These are phyloP conservation scores for Brachionus plicatilis DNA, from an alignment of 1,140 invertebrate genomes.

Conservation along the genomic window DNA sequence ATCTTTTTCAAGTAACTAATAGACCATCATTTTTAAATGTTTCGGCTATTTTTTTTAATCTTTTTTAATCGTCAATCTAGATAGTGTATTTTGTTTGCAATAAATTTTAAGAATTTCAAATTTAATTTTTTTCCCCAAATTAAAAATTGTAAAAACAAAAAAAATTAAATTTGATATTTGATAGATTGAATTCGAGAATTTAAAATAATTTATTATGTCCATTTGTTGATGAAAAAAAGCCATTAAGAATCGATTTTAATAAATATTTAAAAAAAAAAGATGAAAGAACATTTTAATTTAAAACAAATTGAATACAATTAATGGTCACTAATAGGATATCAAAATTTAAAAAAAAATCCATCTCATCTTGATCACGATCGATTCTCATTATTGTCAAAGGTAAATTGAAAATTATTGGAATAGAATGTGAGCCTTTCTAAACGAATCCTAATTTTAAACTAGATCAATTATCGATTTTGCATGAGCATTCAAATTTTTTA, in stretches of 20 bases:
- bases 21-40: neutral
- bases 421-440: neutral
- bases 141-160: neutral
- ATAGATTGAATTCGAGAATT: neutral
- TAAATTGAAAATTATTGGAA: neutral
- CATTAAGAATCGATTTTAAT: neutral
- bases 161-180: neutral
- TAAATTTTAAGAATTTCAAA: no score
- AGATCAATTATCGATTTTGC: conserved; percentile 27
- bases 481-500: neutral
- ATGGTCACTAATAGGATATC: neutral
- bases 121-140: neutral
- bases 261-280: neutral
- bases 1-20: neutral
- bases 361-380: neutral
- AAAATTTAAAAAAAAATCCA: neutral
- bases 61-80: neutral
- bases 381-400: neutral
- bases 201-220: neutral
- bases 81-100: neutral
- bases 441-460: neutral
- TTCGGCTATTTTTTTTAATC: neutral
- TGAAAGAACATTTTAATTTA: neutral
- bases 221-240: neutral
- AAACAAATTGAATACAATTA: neutral